A percentile compares a stretch with the other conserved stretches of the same genome.
phyloP scores from a whole-genome alignment of 2,888 invertebrate genomes.

The Nycteola revayana region DNA sequence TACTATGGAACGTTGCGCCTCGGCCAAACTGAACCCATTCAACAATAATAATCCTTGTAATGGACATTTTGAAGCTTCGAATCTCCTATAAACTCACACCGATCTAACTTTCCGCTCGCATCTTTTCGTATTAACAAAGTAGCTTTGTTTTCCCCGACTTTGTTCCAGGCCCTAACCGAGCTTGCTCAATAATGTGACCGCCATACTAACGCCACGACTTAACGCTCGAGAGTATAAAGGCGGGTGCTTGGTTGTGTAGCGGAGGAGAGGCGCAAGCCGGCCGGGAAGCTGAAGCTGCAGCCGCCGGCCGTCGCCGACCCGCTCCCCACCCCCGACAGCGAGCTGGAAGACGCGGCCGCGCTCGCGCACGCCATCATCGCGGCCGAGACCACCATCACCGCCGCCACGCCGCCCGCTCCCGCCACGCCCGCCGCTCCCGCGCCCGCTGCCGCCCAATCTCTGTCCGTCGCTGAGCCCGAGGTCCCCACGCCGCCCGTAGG shows the following conservation, averaged over 20 bases:
- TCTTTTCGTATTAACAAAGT: slow-evolving; percentile 74
- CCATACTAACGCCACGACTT: slow-evolving; percentile 80
- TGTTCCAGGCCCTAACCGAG: slow-evolving; percentile 83
- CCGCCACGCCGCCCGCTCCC: slow-evolving; percentile 47
- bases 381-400: slow-evolving; percentile 60
- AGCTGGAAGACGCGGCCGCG: slow-evolving; percentile 73
- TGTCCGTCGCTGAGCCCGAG: slow-evolving; percentile 59
- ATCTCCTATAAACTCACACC: slow-evolving; percentile 57
- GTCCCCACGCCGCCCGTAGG: slow-evolving; percentile 76
- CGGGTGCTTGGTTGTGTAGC: slow-evolving; percentile 78
- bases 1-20: too few species aligned
- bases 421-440: slow-evolving; percentile 37
- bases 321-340: slow-evolving; percentile 76
- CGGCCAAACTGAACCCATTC: too few species aligned
- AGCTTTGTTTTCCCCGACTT: slow-evolving; percentile 79
- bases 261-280: slow-evolving; percentile 76
- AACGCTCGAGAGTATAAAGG: slow-evolving; percentile 75
- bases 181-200: slow-evolving; percentile 82
- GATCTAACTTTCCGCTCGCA: slow-evolving; percentile 73
- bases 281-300: slow-evolving; percentile 66
- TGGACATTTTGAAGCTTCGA: slow-evolving; percentile 49
- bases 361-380: slow-evolving; percentile 76
- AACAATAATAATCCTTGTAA: slow-evolving; percentile 74
- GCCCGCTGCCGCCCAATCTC: slow-evolving; percentile 29
- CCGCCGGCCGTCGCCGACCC: slow-evolving; percentile 64